phyloP scores from a whole-genome alignment of 1,140 invertebrate genomes.

The Drosophila pseudoobscura region DNA sequence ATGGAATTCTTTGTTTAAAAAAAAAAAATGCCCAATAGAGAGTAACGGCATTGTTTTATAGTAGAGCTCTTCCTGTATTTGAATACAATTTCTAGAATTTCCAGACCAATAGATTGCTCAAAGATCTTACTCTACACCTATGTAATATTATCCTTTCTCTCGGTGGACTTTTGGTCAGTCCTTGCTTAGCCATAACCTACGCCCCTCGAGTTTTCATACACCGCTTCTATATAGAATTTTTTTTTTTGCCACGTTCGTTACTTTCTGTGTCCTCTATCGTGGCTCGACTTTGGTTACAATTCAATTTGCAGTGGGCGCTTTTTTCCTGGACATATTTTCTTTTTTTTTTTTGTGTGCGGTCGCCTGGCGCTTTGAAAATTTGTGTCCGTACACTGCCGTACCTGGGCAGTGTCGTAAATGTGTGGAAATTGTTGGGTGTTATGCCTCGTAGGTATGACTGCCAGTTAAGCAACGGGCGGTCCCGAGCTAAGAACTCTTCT shows the following conservation, averaged over 20 bases:
- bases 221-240: not conserved
- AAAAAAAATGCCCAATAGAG: not conserved
- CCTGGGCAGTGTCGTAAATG: constrained; percentile 48
- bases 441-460: constrained; percentile 64
- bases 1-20: too few relatives aligned
- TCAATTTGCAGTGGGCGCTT: constrained; percentile 72
- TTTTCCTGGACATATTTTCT: constrained; percentile 50
- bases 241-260: constrained; percentile 6
- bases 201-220: constrained; percentile 24
- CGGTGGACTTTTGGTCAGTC: constrained; percentile 22
- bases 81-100: too few relatives aligned
- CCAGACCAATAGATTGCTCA: not conserved
- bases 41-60: too few relatives aligned
- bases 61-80: not conserved
- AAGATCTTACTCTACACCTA: too few relatives aligned
- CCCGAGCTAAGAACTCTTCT: constrained; percentile 3
- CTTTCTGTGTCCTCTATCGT: constrained; percentile 12
- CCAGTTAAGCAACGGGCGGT: constrained; percentile 58
- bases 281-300: constrained; percentile 77
- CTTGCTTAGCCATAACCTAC: constrained; percentile 66
- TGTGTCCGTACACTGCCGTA: constrained; percentile 12
- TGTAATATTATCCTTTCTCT: not conserved
- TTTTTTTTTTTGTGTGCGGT: constrained; percentile 6
- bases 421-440: constrained; percentile 77
- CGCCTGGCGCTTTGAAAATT: constrained; percentile 54